Evolutionary conservation across 2,113 vertebrate species (phyloP).

Genomic region (Tor tambroides): DNA sequence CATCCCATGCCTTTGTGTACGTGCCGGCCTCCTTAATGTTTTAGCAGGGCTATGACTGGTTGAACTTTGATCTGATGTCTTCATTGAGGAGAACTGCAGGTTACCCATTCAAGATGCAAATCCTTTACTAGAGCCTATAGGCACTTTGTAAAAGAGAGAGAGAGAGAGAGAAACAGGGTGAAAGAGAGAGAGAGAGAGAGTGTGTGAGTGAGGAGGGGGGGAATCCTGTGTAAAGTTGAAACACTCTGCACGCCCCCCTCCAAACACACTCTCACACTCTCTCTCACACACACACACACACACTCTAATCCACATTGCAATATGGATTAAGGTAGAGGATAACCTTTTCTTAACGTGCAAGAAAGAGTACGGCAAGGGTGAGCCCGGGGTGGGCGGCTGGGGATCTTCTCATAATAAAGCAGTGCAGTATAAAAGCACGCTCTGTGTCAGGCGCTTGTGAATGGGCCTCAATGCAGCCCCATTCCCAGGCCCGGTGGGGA

Average conservation of each 20-base stretch:
- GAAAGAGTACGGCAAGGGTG: constrained; percentile 85
- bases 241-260: constrained; percentile 47
- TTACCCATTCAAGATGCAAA: constrained; percentile 93
- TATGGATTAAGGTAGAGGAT: constrained; percentile 93
- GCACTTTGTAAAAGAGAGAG: constrained; percentile 83
- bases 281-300: constrained; percentile 9
- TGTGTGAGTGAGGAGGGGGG: constrained; percentile 60
- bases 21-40: constrained; percentile 86
- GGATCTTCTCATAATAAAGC: constrained; percentile 87
- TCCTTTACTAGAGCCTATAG: constrained; percentile 83
- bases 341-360: constrained; percentile 88
- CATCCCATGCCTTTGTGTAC: constrained; percentile 87
- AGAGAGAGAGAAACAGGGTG: constrained; percentile 52
- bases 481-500: constrained; percentile 88
- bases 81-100: constrained; percentile 93
- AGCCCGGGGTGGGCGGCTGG: constrained; percentile 83
- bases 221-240: constrained; percentile 83
- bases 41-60: constrained; percentile 92
- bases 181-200: constrained; percentile 70
- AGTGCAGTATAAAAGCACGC: constrained; percentile 86
- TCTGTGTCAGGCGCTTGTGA: constrained; percentile 83
- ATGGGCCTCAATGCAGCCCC: constrained; percentile 80
- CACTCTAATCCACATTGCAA: constrained; percentile 84
- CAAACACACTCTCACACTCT: neutral
- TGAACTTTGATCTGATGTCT: constrained; percentile 98